These are phyloP conservation scores for Caenorhabditis drosophilae DNA, from an alignment of 2,888 invertebrate species.

Conservation along the genomic window DNA sequence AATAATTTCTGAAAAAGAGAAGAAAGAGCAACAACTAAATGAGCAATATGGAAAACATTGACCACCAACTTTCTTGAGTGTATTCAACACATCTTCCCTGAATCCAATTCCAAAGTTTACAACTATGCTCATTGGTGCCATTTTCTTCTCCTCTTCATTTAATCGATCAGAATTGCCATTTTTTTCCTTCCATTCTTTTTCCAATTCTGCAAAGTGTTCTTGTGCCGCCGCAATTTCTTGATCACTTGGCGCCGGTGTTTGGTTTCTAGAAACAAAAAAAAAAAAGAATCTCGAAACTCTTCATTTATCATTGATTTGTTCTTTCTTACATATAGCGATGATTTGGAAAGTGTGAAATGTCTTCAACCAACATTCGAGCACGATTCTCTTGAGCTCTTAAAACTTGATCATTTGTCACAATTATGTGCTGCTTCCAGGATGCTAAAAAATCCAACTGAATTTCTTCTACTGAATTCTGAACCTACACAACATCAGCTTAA, in stretches of 20 bases:
- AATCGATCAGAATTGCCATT: background rate
- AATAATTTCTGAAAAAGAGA: conserved; percentile 4
- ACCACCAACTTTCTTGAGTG: conserved; percentile 8
- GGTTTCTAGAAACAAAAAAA: conserved; percentile 13
- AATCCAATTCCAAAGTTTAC: conserved; percentile 19
- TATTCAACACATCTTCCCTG: background rate
- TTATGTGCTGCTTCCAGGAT: conserved; percentile 52
- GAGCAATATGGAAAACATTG: background rate
- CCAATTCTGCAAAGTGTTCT: background rate
- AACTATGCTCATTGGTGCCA: background rate
- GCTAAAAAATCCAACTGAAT: conserved; percentile 28
- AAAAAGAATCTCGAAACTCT: conserved; percentile 4
- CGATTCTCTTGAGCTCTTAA: conserved; percentile 29
- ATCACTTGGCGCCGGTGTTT: conserved; percentile 53
- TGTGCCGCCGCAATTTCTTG: conserved; percentile 39
- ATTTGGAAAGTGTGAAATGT: conserved; percentile 49
- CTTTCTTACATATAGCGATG: conserved; percentile 49
- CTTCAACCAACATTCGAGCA: conserved; percentile 36
- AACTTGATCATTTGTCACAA: conserved; percentile 39
- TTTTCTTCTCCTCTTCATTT: background rate
- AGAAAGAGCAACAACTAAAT: background rate
- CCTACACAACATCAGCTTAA: background rate
- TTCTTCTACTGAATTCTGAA: too few relatives aligned
- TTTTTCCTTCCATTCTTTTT: background rate
- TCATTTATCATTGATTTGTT: too few relatives aligned